Evolutionary conservation across 2,113 vertebrate genomes (phyloP).

Genomic region (Syngnathus floridae): DNA sequence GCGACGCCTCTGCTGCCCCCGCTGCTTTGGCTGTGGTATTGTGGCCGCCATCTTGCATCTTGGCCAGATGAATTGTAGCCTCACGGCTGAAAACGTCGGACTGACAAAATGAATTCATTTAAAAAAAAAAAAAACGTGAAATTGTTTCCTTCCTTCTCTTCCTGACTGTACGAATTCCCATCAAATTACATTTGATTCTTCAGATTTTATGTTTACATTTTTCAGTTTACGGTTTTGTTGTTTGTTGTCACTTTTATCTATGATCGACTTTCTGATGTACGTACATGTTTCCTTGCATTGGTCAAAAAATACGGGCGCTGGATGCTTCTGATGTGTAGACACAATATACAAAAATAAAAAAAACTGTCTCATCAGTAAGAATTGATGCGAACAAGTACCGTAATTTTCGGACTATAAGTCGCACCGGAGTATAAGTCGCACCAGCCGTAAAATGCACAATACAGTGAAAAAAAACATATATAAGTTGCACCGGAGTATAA

Average conservation of each 20-base stretch:
- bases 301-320: not conserved
- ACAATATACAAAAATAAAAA: not conserved
- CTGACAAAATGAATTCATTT: slow-evolving; percentile 63
- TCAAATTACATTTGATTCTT: slow-evolving; percentile 35
- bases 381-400: not conserved
- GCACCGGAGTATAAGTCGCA: too few relatives aligned
- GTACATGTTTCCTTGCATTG: slow-evolving; percentile 9
- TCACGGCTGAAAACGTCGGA: slow-evolving; percentile 33
- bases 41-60: slow-evolving; percentile 20
- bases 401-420: too few relatives aligned
- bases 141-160: slow-evolving; percentile 52
- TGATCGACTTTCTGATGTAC: slow-evolving; percentile 10
- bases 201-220: slow-evolving; percentile 5
- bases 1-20: slow-evolving; percentile 54
- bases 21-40: slow-evolving; percentile 57
- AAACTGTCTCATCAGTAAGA: not conserved
- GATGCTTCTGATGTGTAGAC: not conserved
- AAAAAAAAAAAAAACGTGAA: slow-evolving; percentile 47
- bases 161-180: slow-evolving; percentile 51
- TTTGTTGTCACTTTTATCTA: slow-evolving; percentile 31
- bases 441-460: too few relatives aligned
- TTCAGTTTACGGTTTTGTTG: slow-evolving; percentile 13
- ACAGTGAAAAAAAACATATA: too few relatives aligned
- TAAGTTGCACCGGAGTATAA: too few relatives aligned
- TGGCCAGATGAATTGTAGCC: slow-evolving; percentile 53